These are phyloP conservation scores for Solenopsis invicta DNA, from an alignment of 1,140 invertebrate species.

Conservation along the genomic window DNA sequence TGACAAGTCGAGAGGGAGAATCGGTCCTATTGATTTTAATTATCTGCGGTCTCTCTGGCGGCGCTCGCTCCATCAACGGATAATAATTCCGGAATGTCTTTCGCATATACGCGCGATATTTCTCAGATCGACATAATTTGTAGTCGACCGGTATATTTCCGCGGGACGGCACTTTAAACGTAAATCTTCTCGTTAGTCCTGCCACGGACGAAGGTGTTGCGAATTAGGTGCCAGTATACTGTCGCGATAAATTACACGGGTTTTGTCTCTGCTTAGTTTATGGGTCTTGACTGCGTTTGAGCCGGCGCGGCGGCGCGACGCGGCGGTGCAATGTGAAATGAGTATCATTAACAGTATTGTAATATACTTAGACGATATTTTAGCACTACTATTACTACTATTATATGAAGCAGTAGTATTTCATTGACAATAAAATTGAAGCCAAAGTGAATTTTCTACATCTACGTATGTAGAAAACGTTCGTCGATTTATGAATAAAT, in stretches of 20 bases:
- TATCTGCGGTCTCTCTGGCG: conserved; percentile 31
- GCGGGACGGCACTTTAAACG: conserved; percentile 28
- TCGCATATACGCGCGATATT: conserved; percentile 44
- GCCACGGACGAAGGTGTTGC: conserved; percentile 59
- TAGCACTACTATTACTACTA: conserved; percentile 5
- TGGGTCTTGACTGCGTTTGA: conserved; percentile 20
- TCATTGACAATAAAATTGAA: background rate
- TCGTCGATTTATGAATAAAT: conserved; percentile 9
- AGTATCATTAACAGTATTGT: conserved; percentile 55
- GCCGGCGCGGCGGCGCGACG: too few relatives aligned
- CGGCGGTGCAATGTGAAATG: conserved; percentile 36
- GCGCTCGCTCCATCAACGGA: background rate
- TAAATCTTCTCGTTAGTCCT: conserved; percentile 30
- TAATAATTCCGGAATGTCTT: background rate
- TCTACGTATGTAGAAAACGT: background rate
- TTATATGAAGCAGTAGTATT: background rate
- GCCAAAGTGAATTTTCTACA: background rate
- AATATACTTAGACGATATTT: conserved; percentile 54
- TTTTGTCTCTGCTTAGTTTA: conserved; percentile 60
- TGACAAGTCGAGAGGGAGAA: conserved; percentile 41
- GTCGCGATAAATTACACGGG: conserved; percentile 51
- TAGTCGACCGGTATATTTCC: conserved; percentile 36
- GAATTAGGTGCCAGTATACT: conserved; percentile 59
- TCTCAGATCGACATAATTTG: conserved; percentile 59
- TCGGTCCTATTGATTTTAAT: conserved; percentile 69